Percentiles rank a stretch among this genome's conserved stretches.
Conservation (phyloP, 1,140 invertebrate genomes). For the Drosophila malerkotliana region DNA sequence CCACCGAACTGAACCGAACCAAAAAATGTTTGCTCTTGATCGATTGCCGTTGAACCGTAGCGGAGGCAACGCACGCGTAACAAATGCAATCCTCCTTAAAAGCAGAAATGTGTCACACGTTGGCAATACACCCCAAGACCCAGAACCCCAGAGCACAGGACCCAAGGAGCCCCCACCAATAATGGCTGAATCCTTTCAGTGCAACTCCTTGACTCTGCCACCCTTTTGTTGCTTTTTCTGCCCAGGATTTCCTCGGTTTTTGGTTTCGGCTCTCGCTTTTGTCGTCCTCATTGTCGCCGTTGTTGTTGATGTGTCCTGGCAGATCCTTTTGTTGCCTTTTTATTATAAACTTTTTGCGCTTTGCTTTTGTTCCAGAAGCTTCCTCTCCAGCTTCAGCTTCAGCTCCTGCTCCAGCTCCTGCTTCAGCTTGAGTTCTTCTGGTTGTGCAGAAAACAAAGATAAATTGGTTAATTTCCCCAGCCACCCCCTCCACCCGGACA, state of each 20-base stretch:
- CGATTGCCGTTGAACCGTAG: slow-evolving; percentile 80
- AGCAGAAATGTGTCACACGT: slow-evolving; percentile 83
- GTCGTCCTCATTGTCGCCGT: slow-evolving; percentile 64
- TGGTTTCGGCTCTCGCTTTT: slow-evolving; percentile 20
- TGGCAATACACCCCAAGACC: slow-evolving; percentile 40
- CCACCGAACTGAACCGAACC: slow-evolving; percentile 36
- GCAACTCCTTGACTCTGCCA: slow-evolving; percentile 45
- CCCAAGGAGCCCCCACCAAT: slow-evolving; percentile 1
- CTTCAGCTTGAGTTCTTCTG: slow-evolving; percentile 25
- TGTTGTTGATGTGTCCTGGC: slow-evolving; percentile 71
- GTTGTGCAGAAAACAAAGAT: slow-evolving; percentile 80
- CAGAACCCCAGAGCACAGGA: background rate
- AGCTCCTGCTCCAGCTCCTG: slow-evolving; percentile 6
- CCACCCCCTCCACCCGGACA: slow-evolving; percentile 64
- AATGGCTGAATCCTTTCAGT: slow-evolving; percentile 78
- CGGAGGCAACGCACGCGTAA: slow-evolving; percentile 81
- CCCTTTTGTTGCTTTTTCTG: slow-evolving; percentile 47
- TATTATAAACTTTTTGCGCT: slow-evolving; percentile 74
- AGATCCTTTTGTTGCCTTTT: slow-evolving; percentile 67
- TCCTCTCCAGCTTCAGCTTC: slow-evolving; percentile 12
- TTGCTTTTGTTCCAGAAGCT: slow-evolving; percentile 40
- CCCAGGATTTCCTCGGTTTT: slow-evolving; percentile 3
- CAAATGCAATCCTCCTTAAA: slow-evolving; percentile 83
- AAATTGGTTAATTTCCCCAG: slow-evolving; percentile 83
- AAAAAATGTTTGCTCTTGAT: slow-evolving; percentile 79